Conservation (phyloP, 2,797 vertebrate species). For the Phataginus tetradactyla region DNA sequence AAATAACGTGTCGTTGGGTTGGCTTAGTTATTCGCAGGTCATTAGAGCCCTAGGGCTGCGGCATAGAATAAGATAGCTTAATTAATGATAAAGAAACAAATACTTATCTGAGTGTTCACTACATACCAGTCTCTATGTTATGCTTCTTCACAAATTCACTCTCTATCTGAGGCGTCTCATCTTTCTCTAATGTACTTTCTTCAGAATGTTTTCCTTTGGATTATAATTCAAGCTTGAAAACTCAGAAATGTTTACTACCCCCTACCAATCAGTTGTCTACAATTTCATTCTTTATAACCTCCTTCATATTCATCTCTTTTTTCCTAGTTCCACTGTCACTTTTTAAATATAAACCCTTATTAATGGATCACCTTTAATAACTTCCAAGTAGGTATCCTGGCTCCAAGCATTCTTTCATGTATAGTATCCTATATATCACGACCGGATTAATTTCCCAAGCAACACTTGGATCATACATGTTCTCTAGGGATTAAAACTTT, state of each 20-base stretch:
- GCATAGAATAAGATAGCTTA: background rate
- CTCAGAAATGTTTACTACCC: background rate
- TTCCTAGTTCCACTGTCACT: background rate
- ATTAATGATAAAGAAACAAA: background rate
- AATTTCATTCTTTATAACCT: constrained; percentile 23
- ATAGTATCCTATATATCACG: background rate
- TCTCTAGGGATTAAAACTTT: background rate
- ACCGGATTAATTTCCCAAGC: background rate
- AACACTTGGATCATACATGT: background rate
- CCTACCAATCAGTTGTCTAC: background rate
- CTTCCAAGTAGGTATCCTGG: background rate
- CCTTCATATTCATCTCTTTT: background rate
- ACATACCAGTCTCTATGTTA: background rate
- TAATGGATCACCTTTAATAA: background rate
- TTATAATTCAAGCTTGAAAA: background rate
- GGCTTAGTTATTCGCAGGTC: background rate
- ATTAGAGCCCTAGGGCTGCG: background rate
- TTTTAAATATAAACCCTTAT: background rate
- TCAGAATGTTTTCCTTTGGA: background rate
- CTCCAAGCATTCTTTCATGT: constrained; percentile 13
- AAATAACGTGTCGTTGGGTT: background rate
- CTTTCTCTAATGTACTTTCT: background rate
- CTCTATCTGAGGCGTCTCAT: background rate
- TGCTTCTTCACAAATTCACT: background rate
- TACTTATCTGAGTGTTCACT: background rate